Percentiles rank a stretch among this genome's conserved stretches.
Evolutionary conservation across 2,888 invertebrate genomes (phyloP).

Genomic region (Acrobeloides nanus): DNA sequence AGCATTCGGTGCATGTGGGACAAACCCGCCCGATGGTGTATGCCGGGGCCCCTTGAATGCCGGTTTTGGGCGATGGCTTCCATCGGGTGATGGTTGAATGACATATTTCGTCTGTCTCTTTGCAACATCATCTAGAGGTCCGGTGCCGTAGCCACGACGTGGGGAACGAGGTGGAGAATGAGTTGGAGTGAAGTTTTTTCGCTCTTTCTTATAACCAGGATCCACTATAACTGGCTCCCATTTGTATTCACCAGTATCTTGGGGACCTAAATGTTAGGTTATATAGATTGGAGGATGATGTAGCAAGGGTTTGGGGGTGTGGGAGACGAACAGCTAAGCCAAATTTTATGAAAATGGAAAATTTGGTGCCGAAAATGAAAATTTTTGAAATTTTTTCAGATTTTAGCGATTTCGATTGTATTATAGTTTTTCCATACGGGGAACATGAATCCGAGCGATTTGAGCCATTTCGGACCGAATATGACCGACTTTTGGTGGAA

Average conservation of each 20-base stretch:
- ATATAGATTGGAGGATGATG: too few relatives aligned
- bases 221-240: conserved; percentile 50
- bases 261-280: too few relatives aligned
- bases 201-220: conserved; percentile 46
- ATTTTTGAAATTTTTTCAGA: too few relatives aligned
- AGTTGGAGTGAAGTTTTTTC: conserved; percentile 52
- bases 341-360: too few relatives aligned
- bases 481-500: too few relatives aligned
- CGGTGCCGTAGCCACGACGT: conserved; percentile 26
- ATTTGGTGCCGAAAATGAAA: too few relatives aligned
- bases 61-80: conserved; percentile 48
- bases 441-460: too few relatives aligned
- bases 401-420: too few relatives aligned
- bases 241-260: conserved; percentile 37
- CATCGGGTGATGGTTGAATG: conserved; percentile 43
- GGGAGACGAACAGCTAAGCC: too few relatives aligned
- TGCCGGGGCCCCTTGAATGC: conserved; percentile 38
- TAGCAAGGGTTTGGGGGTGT: too few relatives aligned
- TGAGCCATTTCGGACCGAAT: too few relatives aligned
- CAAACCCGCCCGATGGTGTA: conserved; percentile 47
- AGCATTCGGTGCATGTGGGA: conserved; percentile 50
- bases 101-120: conserved; percentile 41
- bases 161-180: conserved; percentile 44
- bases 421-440: too few relatives aligned
- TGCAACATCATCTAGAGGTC: conserved; percentile 45